Percentiles rank a stretch among this genome's conserved stretches.
These are phyloP conservation scores for Macquaria ambigua DNA, from an alignment of 2,113 vertebrate species.

Conservation along the genomic window DNA sequence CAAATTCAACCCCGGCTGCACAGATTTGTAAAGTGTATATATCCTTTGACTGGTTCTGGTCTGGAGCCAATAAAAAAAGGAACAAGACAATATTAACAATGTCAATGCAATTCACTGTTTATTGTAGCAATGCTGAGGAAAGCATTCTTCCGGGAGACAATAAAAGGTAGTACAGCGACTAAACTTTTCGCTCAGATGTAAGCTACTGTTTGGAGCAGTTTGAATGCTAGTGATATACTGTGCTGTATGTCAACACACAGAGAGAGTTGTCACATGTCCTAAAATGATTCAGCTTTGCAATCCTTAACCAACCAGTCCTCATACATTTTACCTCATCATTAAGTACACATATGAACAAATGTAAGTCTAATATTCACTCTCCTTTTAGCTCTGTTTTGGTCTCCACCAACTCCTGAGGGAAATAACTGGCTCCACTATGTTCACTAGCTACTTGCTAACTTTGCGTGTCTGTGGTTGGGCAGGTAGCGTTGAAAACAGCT, in stretches of 20 bases:
- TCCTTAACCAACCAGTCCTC: not conserved
- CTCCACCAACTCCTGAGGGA: not conserved
- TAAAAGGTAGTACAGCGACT: constrained; percentile 33
- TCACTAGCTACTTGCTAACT: not conserved
- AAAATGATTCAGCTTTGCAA: not conserved
- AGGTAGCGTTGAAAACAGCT: not conserved
- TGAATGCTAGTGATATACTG: not conserved
- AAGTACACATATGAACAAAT: not conserved
- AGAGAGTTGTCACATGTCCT: not conserved
- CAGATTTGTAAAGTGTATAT: constrained; percentile 57
- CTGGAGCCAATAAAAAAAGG: constrained; percentile 55
- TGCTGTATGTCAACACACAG: not conserved
- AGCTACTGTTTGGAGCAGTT: constrained; percentile 37
- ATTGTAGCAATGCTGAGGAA: constrained; percentile 2
- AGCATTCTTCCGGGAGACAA: constrained; percentile 25
- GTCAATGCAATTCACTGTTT: constrained; percentile 49
- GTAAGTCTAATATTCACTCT: not conserved
- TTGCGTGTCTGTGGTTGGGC: not conserved
- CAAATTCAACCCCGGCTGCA: constrained; percentile 40
- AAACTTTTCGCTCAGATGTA: not conserved
- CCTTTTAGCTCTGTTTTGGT: not conserved
- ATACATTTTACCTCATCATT: too few relatives aligned
- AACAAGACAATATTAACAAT: constrained; percentile 60
- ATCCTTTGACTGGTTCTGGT: constrained; percentile 56
- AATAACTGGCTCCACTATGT: not conserved